Conservation (phyloP, 2,888 invertebrate genomes). For the Gymnosoma rotundatum region DNA sequence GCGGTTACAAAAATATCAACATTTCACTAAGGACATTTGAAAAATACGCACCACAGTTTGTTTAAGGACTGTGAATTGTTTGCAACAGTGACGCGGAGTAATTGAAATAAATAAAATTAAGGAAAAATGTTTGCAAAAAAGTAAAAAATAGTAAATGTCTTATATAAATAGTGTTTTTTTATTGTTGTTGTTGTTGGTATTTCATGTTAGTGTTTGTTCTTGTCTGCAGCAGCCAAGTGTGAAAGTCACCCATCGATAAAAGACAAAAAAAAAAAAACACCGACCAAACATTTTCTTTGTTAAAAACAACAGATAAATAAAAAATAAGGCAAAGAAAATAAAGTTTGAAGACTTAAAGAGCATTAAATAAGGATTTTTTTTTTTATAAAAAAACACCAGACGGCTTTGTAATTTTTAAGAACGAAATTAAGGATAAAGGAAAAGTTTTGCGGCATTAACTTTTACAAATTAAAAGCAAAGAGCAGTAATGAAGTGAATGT, state of each 20-base stretch:
- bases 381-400: conserved; percentile 5
- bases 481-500: conserved; percentile 5
- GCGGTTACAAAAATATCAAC: conserved; percentile 30
- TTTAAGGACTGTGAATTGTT: conserved; percentile 54
- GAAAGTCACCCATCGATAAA: conserved; percentile 26
- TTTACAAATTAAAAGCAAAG: conserved; percentile 1
- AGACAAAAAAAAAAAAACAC: conserved; percentile 17
- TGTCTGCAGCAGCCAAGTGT: conserved; percentile 13
- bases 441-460: conserved; percentile 32
- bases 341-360: conserved; percentile 12
- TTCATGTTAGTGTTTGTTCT: not conserved
- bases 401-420: conserved; percentile 10
- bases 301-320: not conserved
- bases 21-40: conserved; percentile 47
- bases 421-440: conserved; percentile 2
- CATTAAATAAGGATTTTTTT: not conserved
- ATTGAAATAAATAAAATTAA: not conserved
- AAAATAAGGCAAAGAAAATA: not conserved
- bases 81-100: conserved; percentile 60
- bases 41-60: conserved; percentile 67
- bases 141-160: conserved; percentile 10
- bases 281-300: not conserved
- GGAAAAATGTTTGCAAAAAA: conserved; percentile 30
- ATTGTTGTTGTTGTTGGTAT: not conserved
- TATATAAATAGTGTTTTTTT: conserved; percentile 19